These are phyloP conservation scores for Odocoileus hemionus DNA, from an alignment of 2,113 vertebrate species.

Conservation along the genomic window DNA sequence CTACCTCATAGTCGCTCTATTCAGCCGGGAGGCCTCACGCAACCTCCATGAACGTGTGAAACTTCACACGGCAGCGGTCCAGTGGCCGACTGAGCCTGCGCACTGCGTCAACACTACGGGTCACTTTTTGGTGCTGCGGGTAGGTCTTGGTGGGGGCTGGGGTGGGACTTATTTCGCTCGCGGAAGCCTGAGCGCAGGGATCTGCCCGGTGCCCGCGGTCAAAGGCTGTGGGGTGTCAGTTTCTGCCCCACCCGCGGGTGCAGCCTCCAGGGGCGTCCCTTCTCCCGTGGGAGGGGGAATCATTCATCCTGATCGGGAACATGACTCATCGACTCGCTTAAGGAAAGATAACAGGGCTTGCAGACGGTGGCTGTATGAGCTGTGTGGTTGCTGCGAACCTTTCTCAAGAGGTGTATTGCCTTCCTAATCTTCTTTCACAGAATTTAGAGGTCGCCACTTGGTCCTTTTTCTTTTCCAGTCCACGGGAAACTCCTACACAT, in stretches of 20 bases:
- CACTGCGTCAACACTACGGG: accelerated
- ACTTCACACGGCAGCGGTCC: background rate
- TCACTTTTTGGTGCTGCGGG: background rate
- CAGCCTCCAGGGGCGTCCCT: accelerated
- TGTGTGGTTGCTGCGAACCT: background rate
- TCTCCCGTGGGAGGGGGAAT: background rate
- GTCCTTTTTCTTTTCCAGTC: background rate
- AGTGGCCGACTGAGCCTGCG: conserved; percentile 18
- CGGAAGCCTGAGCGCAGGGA: background rate
- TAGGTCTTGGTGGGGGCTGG: background rate
- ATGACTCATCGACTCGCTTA: background rate
- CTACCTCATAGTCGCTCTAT: background rate
- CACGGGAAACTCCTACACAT: background rate
- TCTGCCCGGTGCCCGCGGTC: accelerated
- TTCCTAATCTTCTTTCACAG: background rate
- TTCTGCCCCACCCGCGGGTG: background rate
- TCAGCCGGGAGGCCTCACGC: background rate
- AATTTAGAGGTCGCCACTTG: background rate
- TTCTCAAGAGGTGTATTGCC: background rate
- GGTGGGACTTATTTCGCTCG: conserved; percentile 35
- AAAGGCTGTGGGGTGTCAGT: background rate
- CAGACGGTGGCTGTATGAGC: background rate
- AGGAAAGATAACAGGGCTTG: background rate
- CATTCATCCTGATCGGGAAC: accelerated
- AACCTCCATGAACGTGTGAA: background rate